Percentiles rank a stretch among this genome's conserved stretches.
These are phyloP conservation scores for Cerceris rybyensis DNA, from an alignment of 2,888 invertebrate genomes.

Conservation along the genomic window DNA sequence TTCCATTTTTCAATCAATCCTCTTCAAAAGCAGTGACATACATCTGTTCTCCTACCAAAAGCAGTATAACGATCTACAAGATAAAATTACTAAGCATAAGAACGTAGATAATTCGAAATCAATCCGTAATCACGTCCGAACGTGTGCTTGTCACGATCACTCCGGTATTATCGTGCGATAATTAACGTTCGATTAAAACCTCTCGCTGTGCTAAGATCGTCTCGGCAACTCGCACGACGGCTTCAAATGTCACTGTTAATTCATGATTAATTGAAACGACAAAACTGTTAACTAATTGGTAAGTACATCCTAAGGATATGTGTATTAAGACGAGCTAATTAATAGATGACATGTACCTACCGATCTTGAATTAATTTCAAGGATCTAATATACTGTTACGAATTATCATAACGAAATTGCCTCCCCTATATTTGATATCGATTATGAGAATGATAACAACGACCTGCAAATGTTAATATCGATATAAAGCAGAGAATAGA, in stretches of 20 bases:
- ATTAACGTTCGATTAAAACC: conserved; percentile 50
- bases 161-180: conserved; percentile 27
- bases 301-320: conserved; percentile 8
- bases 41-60: background rate
- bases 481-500: too few relatives aligned
- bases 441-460: too few relatives aligned
- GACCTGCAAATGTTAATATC: too few relatives aligned
- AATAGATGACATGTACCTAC: conserved; percentile 20
- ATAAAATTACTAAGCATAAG: conserved; percentile 5
- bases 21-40: too few relatives aligned
- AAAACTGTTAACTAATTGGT: conserved; percentile 45
- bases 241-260: conserved; percentile 42
- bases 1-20: too few relatives aligned
- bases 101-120: conserved; percentile 37
- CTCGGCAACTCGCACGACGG: conserved; percentile 28
- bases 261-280: conserved; percentile 37
- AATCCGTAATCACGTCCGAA: conserved; percentile 36
- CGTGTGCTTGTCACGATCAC: conserved; percentile 10
- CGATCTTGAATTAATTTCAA: background rate
- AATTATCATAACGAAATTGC: too few relatives aligned
- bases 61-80: background rate
- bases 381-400: background rate
- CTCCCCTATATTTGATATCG: too few relatives aligned
- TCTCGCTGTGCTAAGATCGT: conserved; percentile 32
- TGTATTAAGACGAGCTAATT: conserved; percentile 25